phyloP scores from a whole-genome alignment of 2,797 vertebrate species.

The Arctocebus calabarensis region DNA sequence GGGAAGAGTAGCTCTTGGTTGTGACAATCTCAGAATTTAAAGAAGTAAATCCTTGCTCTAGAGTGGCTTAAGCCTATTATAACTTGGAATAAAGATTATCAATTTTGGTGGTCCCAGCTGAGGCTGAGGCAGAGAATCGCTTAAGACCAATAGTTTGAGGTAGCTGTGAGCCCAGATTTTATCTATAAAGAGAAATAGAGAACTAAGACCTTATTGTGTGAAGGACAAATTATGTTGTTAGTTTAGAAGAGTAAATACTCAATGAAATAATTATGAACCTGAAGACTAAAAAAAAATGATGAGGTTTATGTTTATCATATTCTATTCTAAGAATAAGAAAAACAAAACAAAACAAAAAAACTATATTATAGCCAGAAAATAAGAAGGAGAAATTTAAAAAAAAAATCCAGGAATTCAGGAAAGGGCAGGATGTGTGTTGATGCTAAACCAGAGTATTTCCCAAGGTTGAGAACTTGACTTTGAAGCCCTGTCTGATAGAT shows the following conservation, averaged over 20 bases:
- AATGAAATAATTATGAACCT: conserved; percentile 33
- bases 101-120: background rate
- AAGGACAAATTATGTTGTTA: background rate
- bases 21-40: background rate
- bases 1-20: background rate
- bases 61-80: background rate
- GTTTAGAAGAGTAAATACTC: conserved; percentile 35
- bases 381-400: no score
- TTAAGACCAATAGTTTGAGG: no score
- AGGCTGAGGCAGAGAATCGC: no score
- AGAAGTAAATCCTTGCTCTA: background rate
- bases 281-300: conserved; percentile 24
- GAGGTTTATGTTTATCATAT: background rate
- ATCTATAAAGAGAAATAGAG: background rate
- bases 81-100: background rate
- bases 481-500: background rate
- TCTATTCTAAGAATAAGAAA: background rate
- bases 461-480: background rate
- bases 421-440: background rate
- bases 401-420: background rate
- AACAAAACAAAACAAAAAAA: no score
- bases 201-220: background rate
- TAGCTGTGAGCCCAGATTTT: background rate
- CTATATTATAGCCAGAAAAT: no score
- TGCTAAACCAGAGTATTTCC: background rate